Evolutionary conservation across 2,888 invertebrate species (phyloP), one percentile per base, ranked within the genome.

Genomic region (Patella pellucida): DNA sequence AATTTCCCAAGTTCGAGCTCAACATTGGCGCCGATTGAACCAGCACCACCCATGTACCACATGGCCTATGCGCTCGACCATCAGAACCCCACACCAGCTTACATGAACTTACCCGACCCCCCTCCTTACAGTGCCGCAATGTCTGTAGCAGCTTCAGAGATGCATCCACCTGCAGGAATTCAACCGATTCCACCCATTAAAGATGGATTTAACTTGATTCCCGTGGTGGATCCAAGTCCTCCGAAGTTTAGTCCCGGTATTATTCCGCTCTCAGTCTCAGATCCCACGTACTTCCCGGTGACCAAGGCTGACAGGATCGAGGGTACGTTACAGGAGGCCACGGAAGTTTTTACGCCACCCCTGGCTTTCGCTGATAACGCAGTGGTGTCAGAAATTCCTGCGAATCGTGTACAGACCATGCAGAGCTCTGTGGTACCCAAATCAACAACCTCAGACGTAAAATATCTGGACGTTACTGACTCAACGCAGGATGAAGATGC

Each of bases 361-460:
- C 76, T 79, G 11, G 80, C 80, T 73, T 86, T 86, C 76, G 81
- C 80, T 15, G 85, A 84, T 68, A 81, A 76, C 14, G 71, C 68
- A 50, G 74, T 73, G 4, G 68, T 80, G 71, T 67, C 73, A 31
- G 82, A 82, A 62, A 78, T 79, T 27, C 76, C 74, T 27, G 75
- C 72, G 14, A 78, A 76, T 51, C 50, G 69, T 31, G 23, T 67
- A 23, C 56, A 74, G 52, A 54, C 70, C 7, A 7, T 69, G 51
- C 74, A 74, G 67, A 74, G 74, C 52, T 52, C 72, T 16, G 62
- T 67, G 41, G 72, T 72, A n/a, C 68, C 67, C 14, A 67, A 67
- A 23, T 52, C 68, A 16, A 51, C 52, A 15, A 52, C 71, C 52
- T 52, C 27, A 73, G 52, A 15, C 69, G 69, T 9, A 52, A 67